Conservation (phyloP, 1,140 invertebrate species). For the Dinoponera quadriceps region DNA sequence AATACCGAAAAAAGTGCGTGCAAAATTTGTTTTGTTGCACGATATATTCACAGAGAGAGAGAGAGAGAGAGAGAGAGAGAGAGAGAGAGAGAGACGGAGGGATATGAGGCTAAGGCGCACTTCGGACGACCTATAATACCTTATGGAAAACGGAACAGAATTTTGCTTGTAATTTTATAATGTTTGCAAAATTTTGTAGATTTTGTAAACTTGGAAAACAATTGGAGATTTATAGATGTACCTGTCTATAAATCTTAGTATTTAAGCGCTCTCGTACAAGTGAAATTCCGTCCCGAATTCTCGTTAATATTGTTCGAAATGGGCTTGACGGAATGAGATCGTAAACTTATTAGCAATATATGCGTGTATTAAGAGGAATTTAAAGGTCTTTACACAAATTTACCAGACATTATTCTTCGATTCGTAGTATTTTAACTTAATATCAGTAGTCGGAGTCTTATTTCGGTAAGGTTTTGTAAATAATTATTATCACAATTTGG, state of each 20-base stretch:
- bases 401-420: constrained; percentile 59
- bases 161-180: too few relatives aligned
- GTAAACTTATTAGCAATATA: constrained; percentile 30
- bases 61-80: too few relatives aligned
- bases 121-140: too few relatives aligned
- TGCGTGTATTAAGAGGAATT: constrained; percentile 45
- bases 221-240: too few relatives aligned
- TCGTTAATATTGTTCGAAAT: too few relatives aligned
- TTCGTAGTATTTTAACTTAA: constrained; percentile 61
- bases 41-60: constrained; percentile 33
- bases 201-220: too few relatives aligned
- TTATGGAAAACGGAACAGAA: too few relatives aligned
- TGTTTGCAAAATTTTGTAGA: too few relatives aligned
- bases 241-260: too few relatives aligned
- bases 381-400: constrained; percentile 27
- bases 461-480: constrained; percentile 43
- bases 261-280: too few relatives aligned
- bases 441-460: constrained; percentile 46
- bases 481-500: constrained; percentile 57
- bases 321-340: constrained; percentile 8
- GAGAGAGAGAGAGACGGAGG: background rate
- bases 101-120: background rate
- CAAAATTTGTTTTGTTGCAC: background rate
- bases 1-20: background rate
- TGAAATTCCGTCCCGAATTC: too few relatives aligned